Percentiles rank a stretch among this genome's conserved stretches.
Evolutionary conservation across 2,113 vertebrate genomes (phyloP).

Genomic region (Pluvianellus socialis): DNA sequence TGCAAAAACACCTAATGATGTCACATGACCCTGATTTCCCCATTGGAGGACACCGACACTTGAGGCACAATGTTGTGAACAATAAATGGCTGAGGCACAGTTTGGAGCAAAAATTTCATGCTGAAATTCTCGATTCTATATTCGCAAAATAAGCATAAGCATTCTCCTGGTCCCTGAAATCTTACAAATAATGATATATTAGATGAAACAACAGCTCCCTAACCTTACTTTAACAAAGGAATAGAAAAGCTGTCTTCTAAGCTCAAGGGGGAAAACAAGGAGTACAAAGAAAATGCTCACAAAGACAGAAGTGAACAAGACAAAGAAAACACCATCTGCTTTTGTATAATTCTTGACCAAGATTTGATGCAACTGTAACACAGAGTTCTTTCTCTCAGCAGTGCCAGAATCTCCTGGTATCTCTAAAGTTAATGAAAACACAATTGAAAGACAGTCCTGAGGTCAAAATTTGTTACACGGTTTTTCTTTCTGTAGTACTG

Average conservation of each 20-base stretch:
- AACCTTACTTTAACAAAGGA: not conserved
- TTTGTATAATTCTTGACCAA: not conserved
- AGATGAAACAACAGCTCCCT: not conserved
- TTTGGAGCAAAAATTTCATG: not conserved
- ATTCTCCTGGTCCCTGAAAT: not conserved
- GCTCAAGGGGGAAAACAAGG: not conserved
- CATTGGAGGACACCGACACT: not conserved
- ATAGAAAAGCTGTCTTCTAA: not conserved
- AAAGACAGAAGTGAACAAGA: not conserved
- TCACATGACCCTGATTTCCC: not conserved
- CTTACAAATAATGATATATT: not conserved
- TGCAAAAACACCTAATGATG: not conserved
- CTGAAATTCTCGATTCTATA: not conserved
- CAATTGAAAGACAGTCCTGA: conserved; percentile 10
- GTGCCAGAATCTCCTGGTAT: not conserved
- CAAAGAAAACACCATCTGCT: not conserved
- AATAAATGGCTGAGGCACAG: not conserved
- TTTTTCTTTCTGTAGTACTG: not conserved
- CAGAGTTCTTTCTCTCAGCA: not conserved
- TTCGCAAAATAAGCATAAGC: not conserved
- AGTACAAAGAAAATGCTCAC: not conserved
- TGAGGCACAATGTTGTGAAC: not conserved
- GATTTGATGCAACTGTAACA: not conserved
- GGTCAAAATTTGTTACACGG: not conserved
- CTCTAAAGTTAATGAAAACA: conserved; percentile 35